Percentiles rank a stretch among this genome's conserved stretches.
phyloP scores from a whole-genome alignment of 2,113 vertebrate species.

The Alosa alosa region DNA sequence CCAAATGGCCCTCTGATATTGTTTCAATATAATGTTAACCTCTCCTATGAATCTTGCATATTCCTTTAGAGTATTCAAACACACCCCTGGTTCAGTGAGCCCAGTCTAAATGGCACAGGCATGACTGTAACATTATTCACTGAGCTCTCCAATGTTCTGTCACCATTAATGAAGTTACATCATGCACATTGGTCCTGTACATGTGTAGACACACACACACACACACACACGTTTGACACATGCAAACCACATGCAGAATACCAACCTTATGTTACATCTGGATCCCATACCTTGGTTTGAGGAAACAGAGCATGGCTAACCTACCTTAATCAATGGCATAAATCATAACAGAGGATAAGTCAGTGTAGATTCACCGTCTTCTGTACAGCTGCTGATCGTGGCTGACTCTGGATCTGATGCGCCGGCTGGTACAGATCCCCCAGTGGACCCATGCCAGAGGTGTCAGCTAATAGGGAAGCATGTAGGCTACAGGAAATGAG shows the following conservation, averaged over 20 bases:
- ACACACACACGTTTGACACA: background rate
- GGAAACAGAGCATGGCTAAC: background rate
- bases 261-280: background rate
- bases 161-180: background rate
- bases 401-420: no score
- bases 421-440: background rate
- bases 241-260: background rate
- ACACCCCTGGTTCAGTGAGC: background rate
- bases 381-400: no score
- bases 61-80: background rate
- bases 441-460: background rate
- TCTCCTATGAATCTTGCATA: no score
- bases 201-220: background rate
- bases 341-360: no score
- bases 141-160: background rate
- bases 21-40: background rate
- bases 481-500: background rate
- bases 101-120: background rate
- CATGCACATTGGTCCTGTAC: background rate
- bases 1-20: background rate
- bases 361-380: no score
- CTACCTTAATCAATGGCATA: no score
- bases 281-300: background rate
- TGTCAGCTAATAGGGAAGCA: background rate
- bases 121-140: background rate